Evolutionary conservation across 2,888 invertebrate genomes (phyloP).

Genomic region (Myopa testacea): DNA sequence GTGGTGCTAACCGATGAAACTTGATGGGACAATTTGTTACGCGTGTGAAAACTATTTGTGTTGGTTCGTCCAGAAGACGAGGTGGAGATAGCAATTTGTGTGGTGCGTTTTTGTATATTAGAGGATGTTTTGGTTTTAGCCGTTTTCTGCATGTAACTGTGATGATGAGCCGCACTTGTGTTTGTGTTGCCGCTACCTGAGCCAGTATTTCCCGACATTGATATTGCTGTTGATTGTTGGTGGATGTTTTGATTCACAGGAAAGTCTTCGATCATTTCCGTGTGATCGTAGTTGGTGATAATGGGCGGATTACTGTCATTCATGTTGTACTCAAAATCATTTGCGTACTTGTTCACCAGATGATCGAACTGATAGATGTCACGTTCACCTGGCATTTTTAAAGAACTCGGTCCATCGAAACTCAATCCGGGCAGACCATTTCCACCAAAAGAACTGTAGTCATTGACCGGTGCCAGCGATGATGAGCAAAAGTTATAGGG

Average conservation of each 20-base stretch:
- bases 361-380: conserved; percentile 59
- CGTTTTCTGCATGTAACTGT: conserved; percentile 55
- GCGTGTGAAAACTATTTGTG: conserved; percentile 51
- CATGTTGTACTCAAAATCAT: conserved; percentile 58
- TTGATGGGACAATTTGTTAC: conserved; percentile 60
- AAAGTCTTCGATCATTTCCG: conserved; percentile 67
- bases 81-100: conserved; percentile 52
- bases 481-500: conserved; percentile 43
- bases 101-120: conserved; percentile 60
- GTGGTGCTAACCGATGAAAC: conserved; percentile 66
- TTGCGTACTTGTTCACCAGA: conserved; percentile 52
- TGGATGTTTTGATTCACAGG: conserved; percentile 65
- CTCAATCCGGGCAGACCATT: conserved; percentile 52
- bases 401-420: conserved; percentile 60
- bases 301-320: conserved; percentile 65
- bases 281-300: conserved; percentile 65
- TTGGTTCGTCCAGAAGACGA: conserved; percentile 47
- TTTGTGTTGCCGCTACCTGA: conserved; percentile 3
- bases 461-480: conserved; percentile 49
- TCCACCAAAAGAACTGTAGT: conserved; percentile 51
- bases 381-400: conserved; percentile 63
- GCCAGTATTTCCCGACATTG: conserved; percentile 31
- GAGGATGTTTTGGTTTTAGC: conserved; percentile 59
- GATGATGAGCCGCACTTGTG: conserved; percentile 40
- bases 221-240: conserved; percentile 43